Base-by-base conservation (phyloP, 2,797 vertebrate genomes). In the Fundulus diaphanus region DNA sequence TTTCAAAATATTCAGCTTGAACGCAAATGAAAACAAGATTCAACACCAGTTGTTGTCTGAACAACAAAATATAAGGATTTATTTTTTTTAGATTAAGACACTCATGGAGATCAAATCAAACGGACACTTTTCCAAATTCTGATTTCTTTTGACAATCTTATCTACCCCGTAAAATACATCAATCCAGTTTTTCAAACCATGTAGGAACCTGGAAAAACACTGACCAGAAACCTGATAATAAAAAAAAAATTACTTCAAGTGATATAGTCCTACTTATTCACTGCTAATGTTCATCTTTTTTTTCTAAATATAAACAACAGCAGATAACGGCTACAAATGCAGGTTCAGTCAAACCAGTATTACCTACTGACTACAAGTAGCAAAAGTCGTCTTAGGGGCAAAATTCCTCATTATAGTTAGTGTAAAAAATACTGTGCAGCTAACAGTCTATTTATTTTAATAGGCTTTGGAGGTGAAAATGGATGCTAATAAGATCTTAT, bases 401-500 rank as follows among this genome's bases (percentile, higher is more conserved):
- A 70, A 80, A 37, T 77, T 84, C 69, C 73, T 90, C 81, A 82
- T 88, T 87, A 82, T 73, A 85, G 67, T 46, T 48, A 66, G 68
- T 68, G 68, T 82, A n/a, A 80, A 79, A 46, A 70, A 61, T 46
- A 69, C 59, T 54, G 57, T 85, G 75, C 69, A 74, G 79, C 69
- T 52, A 78, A 82, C 74, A 85, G 85, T 83, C 66, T 71, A 78
- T 85, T 79, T 72, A 76, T 80, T 91, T 88, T 91, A 92, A 91
- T 88, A 83, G 78, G 88, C 75, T 89, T 85, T 81, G 75, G 85
- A 83, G 84, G 86, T 88, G 72, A 79, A 86, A 90, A 90, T 88
- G 83, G 85, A 82, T 87, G 79, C 77, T 88, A 90, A 90, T 89
- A 88, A 67, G 80, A 89, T 87, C 72, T 78, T 84, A 88, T 87